phyloP scores from a whole-genome alignment of 2,797 vertebrate genomes.

The Remorina albescens region DNA sequence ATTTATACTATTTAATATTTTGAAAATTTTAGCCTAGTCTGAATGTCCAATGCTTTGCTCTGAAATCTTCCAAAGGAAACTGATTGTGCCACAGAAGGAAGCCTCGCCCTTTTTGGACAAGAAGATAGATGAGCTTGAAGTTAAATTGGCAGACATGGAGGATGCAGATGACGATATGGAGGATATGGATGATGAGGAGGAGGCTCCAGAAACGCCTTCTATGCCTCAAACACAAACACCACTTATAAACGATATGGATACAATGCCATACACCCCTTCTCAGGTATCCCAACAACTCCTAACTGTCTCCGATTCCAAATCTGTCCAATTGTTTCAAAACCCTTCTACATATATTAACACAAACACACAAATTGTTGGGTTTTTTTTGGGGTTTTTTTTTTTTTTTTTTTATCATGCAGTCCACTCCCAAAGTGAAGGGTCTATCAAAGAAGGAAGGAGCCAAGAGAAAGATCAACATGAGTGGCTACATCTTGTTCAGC shows the following conservation, averaged over 20 bases:
- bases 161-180: constrained; percentile 93
- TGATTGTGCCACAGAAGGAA: constrained; percentile 96
- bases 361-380: not conserved
- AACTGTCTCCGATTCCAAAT: not conserved
- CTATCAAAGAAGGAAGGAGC: constrained; percentile 96
- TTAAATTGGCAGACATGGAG: constrained; percentile 96
- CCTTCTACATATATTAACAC: not conserved
- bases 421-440: constrained; percentile 95
- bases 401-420: constrained; percentile 79
- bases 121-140: constrained; percentile 97
- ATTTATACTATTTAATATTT: constrained; percentile 1
- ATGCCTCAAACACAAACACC: constrained; percentile 94
- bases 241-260: constrained; percentile 90
- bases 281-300: constrained; percentile 81
- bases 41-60: not conserved
- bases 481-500: constrained; percentile 99
- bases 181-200: constrained; percentile 95
- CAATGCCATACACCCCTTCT: constrained; percentile 92
- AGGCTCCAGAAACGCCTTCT: constrained; percentile 88
- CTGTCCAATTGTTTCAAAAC: not conserved
- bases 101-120: constrained; percentile 95
- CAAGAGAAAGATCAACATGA: constrained; percentile 99
- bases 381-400: not conserved
- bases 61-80: constrained; percentile 84
- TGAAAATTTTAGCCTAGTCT: not conserved